These are phyloP conservation scores for Desmodus rotundus DNA, from an alignment of 2,113 vertebrate species.

Conservation along the genomic window DNA sequence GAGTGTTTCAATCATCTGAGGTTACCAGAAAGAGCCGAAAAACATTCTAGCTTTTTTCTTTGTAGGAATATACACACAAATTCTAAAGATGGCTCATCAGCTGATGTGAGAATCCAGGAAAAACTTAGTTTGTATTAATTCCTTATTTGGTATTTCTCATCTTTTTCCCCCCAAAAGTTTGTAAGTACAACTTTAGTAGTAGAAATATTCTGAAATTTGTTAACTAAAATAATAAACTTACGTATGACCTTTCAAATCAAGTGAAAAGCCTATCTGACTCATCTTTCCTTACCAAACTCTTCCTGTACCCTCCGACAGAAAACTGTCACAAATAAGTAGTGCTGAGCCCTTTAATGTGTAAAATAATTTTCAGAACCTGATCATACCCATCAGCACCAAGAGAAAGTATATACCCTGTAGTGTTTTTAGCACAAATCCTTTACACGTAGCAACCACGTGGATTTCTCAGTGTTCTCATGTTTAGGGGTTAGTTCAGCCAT, in stretches of 20 bases:
- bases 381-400: background rate
- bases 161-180: background rate
- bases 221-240: constrained; percentile 49
- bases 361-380: background rate
- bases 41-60: background rate
- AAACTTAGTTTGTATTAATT: constrained; percentile 13
- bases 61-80: background rate
- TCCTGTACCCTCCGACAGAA: constrained; percentile 22
- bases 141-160: constrained; percentile 10
- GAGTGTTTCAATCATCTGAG: background rate
- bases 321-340: constrained; percentile 31
- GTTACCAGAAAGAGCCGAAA: constrained; percentile 28
- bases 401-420: background rate
- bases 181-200: background rate
- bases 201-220: constrained; percentile 25
- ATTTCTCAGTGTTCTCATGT: background rate
- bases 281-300: constrained; percentile 34
- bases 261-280: constrained; percentile 44
- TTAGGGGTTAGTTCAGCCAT: background rate
- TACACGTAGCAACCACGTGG: background rate
- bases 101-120: background rate
- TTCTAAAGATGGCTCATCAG: background rate
- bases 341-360: constrained; percentile 1
- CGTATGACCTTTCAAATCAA: constrained; percentile 42
- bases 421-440: background rate